Evolutionary conservation across 2,113 vertebrate genomes (phyloP).

Genomic region (Pan troglodytes): NHGRI_mPanTro3-v2.1_pri NC_072416.2:51278501-51279000

Average conservation of each 20-base stretch:
- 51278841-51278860: not conserved
- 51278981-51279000: not conserved
- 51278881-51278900: not conserved
- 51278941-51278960: not conserved
- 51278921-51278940: not conserved
- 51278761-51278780: not conserved
- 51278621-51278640: not conserved
- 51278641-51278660: no score
- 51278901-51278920: not conserved
- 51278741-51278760: not conserved
- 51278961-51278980: not conserved
- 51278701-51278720: not conserved
- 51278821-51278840: not conserved
- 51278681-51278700: not conserved
- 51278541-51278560: not conserved
- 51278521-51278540: not conserved
- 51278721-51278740: not conserved
- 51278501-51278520: not conserved
- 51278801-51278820: not conserved
- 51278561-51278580: not conserved
- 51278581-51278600: not conserved
- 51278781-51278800: not conserved
- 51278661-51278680: not conserved
- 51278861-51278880: not conserved
- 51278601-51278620: slow-evolving; percentile 14